Conservation (phyloP, 1,140 invertebrate species). For the Paraescarpia echinospica region DNA sequence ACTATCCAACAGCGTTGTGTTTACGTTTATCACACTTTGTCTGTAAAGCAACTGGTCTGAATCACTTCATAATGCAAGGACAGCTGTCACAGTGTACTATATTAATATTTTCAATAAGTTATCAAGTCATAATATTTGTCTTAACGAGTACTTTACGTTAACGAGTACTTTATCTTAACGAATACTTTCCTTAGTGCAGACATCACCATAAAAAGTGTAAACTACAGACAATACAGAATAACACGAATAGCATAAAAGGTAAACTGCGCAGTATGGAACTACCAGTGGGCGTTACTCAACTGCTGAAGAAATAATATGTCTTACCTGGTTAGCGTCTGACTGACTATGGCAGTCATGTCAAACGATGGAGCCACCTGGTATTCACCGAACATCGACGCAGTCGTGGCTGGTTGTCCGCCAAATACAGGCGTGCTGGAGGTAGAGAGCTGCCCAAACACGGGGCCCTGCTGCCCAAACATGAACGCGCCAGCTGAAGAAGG, state of each 20-base stretch:
- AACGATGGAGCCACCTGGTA: not conserved
- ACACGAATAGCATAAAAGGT: not conserved
- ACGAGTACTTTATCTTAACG: no score
- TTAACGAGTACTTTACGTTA: no score
- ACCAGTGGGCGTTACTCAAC: not conserved
- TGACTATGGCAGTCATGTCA: not conserved
- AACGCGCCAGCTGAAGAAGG: not conserved
- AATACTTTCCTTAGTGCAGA: no score
- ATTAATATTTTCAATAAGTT: no score
- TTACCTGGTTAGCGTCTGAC: not conserved
- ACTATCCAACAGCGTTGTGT: no score
- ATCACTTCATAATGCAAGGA: no score
- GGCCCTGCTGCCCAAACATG: not conserved
- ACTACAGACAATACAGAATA: not conserved
- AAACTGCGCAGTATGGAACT: not conserved
- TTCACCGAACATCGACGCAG: not conserved
- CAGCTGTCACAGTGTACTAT: no score
- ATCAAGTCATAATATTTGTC: no score
- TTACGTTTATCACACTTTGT: no score
- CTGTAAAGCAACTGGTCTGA: no score
- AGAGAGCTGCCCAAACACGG: not conserved
- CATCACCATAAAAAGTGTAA: not conserved
- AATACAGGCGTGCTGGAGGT: not conserved
- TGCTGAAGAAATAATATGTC: no score
- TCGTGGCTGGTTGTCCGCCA: not conserved